Base-by-base conservation (phyloP, 2,888 invertebrate genomes). In the Tineola bisselliella region DNA sequence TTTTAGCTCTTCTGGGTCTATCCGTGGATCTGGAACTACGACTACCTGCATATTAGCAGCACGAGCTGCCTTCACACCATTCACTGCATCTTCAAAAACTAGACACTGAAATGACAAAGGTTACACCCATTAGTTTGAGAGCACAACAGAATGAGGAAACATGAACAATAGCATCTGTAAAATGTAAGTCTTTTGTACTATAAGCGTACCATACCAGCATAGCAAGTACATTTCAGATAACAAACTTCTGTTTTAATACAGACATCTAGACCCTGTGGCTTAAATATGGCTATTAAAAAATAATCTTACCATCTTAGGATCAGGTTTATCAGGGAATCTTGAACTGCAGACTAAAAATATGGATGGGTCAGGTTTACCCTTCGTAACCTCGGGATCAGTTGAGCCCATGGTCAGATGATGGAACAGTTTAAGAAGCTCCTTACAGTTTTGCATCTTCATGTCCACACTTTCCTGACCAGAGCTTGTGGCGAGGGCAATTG, bases 1-100 rank as follows among this genome's bases (percentile, higher is more conserved):
- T 11, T 68, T 66, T 10, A 81, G 66, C 38, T 73, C 63, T 8
- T 72, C 66, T 5, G 62, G 62, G 11, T 79, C 75, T 13, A 87
- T 74, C 25, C 81, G 76, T 25, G 79, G 79, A 71, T 94, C 93
- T 0, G 95, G 94, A 4, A 95, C 91, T 87, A 92, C 92, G 0
- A 95, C 90, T 5, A 91, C 91, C 77, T 94, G 94, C 96, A 97
- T 97, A 12, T 93, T 93, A 10, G 96, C 96, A 19, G 90, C 89
- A 43, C 88, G 73, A 0, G 92, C 96, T 11, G 94, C 94, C 65
- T 88, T 87, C 0, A 96, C 92, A 0, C 98, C 97, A 77, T 95
- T 96, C 0, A 94, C 92, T 2, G 97, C 94, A 84, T 97, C 97
- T 86, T 97, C 97, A 77, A 97, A 94, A 0, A 96, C 96, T 62